A percentile compares a stretch with the other conserved stretches of the same genome.
These are phyloP conservation scores for Gymnoscopelus braueri DNA, from an alignment of 2,797 vertebrate species.

Conservation along the genomic window DNA sequence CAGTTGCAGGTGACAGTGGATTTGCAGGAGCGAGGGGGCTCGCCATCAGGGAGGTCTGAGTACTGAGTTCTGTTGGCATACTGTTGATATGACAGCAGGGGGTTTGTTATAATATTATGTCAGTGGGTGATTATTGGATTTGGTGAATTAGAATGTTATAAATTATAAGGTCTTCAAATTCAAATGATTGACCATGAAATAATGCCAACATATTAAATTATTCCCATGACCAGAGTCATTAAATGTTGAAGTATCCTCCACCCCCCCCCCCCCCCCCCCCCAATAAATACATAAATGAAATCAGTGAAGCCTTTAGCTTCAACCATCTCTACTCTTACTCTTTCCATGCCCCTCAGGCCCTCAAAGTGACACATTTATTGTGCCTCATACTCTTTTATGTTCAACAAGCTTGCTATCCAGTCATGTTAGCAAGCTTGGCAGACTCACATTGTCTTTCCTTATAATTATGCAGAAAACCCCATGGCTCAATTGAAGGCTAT, in stretches of 20 bases:
- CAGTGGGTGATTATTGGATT: conserved; percentile 25
- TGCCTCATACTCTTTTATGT: conserved; percentile 27
- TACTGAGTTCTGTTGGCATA: conserved; percentile 14
- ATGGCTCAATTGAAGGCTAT: conserved; percentile 20
- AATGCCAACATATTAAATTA: not conserved
- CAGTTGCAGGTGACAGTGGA: conserved; percentile 39
- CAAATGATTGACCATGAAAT: not conserved
- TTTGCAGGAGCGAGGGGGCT: not conserved
- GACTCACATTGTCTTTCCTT: conserved; percentile 8
- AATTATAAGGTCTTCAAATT: conserved; percentile 6
- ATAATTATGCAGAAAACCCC: conserved; percentile 28
- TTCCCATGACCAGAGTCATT: not conserved
- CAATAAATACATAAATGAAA: not conserved
- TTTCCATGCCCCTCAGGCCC: not conserved
- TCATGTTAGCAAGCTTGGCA: conserved; percentile 11
- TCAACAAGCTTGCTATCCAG: not conserved
- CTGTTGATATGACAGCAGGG: too few species aligned
- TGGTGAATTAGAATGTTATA: conserved; percentile 7
- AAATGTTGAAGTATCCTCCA: not conserved
- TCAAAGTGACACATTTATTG: conserved; percentile 23
- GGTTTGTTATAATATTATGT: not conserved
- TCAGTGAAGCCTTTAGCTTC: not conserved
- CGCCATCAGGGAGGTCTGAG: not conserved
- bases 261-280: too few species aligned
- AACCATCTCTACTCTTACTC: conserved; percentile 1